Percentiles rank a stretch among this genome's conserved stretches.
Conservation (phyloP, 1,140 invertebrate species). For the Dendroctonus valens region DNA sequence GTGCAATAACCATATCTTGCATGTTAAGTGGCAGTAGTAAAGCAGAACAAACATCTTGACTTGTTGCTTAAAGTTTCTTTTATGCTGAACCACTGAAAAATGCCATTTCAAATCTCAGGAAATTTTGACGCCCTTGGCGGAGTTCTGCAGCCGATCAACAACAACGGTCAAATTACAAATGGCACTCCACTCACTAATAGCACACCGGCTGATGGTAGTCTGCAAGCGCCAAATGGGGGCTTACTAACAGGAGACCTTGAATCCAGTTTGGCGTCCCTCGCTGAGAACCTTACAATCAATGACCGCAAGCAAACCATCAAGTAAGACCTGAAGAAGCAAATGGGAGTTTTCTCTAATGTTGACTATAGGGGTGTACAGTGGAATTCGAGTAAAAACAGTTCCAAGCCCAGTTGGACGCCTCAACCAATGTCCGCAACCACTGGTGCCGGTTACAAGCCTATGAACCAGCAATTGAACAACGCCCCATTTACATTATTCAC, state of each 20-base stretch:
- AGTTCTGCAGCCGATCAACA: slow-evolving; percentile 61
- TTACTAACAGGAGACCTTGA: slow-evolving; percentile 89
- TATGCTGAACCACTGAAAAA: no score
- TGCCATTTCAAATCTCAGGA: slow-evolving; percentile 20
- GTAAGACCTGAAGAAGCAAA: slow-evolving; percentile 58
- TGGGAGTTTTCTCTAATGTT: background rate
- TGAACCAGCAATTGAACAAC: slow-evolving; percentile 59
- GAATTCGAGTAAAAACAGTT: slow-evolving; percentile 82
- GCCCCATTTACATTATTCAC: slow-evolving; percentile 34
- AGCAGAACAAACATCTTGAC: no score
- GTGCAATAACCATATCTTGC: no score
- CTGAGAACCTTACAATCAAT: slow-evolving; percentile 90
- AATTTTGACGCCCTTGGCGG: slow-evolving; percentile 74
- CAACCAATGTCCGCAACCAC: slow-evolving; percentile 84
- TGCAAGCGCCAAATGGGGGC: slow-evolving; percentile 35
- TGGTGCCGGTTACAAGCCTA: slow-evolving; percentile 76
- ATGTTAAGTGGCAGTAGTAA: no score
- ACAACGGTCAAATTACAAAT: slow-evolving; percentile 39
- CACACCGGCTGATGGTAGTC: slow-evolving; percentile 42
- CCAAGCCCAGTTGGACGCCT: slow-evolving; percentile 74
- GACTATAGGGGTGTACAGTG: slow-evolving; percentile 63
- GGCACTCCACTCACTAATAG: slow-evolving; percentile 28
- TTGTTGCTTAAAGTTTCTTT: no score
- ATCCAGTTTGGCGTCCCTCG: slow-evolving; percentile 84
- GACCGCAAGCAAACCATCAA: slow-evolving; percentile 68